Evolutionary conservation across 2,888 invertebrate genomes (phyloP).

Genomic region (Drosophila paucipuncta): DNA sequence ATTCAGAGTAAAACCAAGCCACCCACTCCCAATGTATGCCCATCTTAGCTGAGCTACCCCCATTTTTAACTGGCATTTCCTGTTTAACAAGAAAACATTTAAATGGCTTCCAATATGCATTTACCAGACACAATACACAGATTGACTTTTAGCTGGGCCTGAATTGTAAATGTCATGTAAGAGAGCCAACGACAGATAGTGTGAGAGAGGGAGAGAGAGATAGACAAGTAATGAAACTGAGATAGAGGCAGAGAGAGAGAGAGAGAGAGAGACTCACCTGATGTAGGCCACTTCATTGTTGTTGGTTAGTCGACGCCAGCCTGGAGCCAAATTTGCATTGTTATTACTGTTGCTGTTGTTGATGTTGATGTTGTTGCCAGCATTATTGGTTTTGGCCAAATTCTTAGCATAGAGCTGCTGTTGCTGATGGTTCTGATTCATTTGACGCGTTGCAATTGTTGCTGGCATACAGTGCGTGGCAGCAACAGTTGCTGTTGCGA

Average conservation of each 20-base stretch:
- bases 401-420: slow-evolving; percentile 66
- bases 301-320: slow-evolving; percentile 91
- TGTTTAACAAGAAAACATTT: slow-evolving; percentile 66
- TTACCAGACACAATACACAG: slow-evolving; percentile 70
- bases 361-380: slow-evolving; percentile 28
- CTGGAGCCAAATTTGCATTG: slow-evolving; percentile 89
- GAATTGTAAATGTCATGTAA: slow-evolving; percentile 71
- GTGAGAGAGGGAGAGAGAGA: slow-evolving; percentile 56
- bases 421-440: slow-evolving; percentile 65
- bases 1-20: slow-evolving; percentile 4
- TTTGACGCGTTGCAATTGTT: slow-evolving; percentile 76
- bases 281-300: slow-evolving; percentile 91
- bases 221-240: neutral
- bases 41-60: slow-evolving; percentile 14
- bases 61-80: slow-evolving; percentile 60
- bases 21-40: slow-evolving; percentile 19
- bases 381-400: slow-evolving; percentile 64
- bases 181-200: slow-evolving; percentile 33
- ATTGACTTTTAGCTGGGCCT: slow-evolving; percentile 69
- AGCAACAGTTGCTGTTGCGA: slow-evolving; percentile 52
- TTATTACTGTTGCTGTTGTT: slow-evolving; percentile 43
- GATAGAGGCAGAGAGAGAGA: slow-evolving; percentile 32
- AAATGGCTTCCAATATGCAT: slow-evolving; percentile 72
- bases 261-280: slow-evolving; percentile 87
- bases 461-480: slow-evolving; percentile 63